phyloP scores from a whole-genome alignment of 1,140 invertebrate species.

The Apis cerana region DNA sequence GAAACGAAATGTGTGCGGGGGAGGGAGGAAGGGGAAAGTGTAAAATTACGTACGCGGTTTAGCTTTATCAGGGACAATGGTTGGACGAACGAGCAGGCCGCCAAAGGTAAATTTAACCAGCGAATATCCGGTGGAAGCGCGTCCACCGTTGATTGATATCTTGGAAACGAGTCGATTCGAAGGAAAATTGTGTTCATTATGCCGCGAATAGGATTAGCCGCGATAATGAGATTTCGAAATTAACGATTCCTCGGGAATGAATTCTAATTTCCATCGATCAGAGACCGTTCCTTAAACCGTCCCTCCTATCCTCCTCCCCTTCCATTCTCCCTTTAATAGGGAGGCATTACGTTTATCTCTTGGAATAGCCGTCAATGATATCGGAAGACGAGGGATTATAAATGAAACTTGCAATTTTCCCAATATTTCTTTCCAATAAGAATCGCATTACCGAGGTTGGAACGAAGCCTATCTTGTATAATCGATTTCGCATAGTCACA shows the following conservation, averaged over 20 bases:
- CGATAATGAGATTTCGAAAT: conserved; percentile 32
- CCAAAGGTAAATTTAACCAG: conserved; percentile 34
- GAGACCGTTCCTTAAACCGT: neutral
- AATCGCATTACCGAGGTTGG: no score
- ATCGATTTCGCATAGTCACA: no score
- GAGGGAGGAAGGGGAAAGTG: neutral
- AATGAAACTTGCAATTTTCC: neutral
- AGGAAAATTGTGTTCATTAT: conserved; percentile 23
- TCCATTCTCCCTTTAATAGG: neutral
- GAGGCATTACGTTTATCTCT: neutral
- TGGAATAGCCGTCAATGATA: neutral
- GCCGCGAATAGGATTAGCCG: conserved; percentile 1
- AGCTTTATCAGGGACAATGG: conserved; percentile 30
- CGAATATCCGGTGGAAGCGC: conserved; percentile 3
- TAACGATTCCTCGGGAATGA: conserved; percentile 1
- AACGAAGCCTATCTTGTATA: no score
- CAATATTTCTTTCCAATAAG: neutral
- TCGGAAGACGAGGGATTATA: no score
- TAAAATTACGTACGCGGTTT: conserved; percentile 36
- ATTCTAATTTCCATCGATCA: conserved; percentile 12
- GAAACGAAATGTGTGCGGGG: no score
- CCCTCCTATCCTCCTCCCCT: neutral
- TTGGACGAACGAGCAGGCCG: conserved; percentile 4
- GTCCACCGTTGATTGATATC: conserved; percentile 18
- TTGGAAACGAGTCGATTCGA: conserved; percentile 26